A percentile compares a stretch with the other conserved stretches of the same genome.
Evolutionary conservation across 1,140 invertebrate genomes (phyloP).

Genomic region (Rhyzopertha dominica): DNA sequence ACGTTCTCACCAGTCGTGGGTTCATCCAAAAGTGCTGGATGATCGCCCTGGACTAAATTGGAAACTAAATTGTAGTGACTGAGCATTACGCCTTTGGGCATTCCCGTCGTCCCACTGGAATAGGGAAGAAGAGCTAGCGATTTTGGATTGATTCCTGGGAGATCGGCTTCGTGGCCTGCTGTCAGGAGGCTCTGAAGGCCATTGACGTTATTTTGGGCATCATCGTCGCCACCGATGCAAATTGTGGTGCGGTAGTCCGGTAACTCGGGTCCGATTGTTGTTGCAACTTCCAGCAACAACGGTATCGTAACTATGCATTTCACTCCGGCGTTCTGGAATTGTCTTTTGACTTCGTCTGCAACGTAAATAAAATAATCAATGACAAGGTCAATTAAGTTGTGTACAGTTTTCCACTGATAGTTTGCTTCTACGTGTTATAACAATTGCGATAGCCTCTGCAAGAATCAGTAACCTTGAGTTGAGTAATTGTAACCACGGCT

Average conservation of each 20-base stretch:
- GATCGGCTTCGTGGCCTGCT: constrained; percentile 49
- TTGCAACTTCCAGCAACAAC: constrained; percentile 56
- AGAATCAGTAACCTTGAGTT: too few species aligned
- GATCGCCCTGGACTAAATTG: constrained; percentile 57
- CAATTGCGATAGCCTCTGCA: too few species aligned
- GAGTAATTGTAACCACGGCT: too few species aligned
- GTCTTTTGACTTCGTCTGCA: constrained; percentile 63
- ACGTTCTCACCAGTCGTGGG: constrained; percentile 27
- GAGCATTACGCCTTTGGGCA: constrained; percentile 87
- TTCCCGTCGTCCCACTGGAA: constrained; percentile 84
- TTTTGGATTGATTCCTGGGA: constrained; percentile 48
- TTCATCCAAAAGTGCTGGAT: constrained; percentile 40
- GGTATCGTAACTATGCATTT: constrained; percentile 63
- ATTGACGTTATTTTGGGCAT: constrained; percentile 47
- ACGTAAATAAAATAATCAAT: too few species aligned
- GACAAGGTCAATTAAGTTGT: background rate
- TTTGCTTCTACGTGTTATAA: too few species aligned
- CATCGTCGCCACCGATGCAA: constrained; percentile 59
- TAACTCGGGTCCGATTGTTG: constrained; percentile 50
- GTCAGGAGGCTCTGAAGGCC: constrained; percentile 52
- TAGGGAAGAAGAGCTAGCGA: constrained; percentile 59
- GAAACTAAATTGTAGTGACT: constrained; percentile 72
- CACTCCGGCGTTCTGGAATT: constrained; percentile 62
- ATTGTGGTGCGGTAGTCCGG: constrained; percentile 70
- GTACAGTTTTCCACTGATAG: too few species aligned